Percentiles rank a stretch among this genome's conserved stretches.
phyloP scores from a whole-genome alignment of 2,888 invertebrate genomes.

The Anticlea derivata region DNA sequence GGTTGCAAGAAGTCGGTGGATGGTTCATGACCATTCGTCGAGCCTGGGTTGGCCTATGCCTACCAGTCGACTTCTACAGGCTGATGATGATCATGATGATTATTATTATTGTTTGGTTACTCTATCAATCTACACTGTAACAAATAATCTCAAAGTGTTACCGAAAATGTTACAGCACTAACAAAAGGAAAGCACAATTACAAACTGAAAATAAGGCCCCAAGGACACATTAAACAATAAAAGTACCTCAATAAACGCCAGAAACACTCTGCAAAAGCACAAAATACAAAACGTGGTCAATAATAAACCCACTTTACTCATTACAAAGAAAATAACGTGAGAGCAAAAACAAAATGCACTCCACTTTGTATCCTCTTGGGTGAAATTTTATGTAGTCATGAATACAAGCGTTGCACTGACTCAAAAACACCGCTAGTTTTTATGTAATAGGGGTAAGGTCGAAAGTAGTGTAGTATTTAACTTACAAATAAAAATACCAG shows the following conservation, averaged over 20 bases:
- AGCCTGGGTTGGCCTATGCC: no score
- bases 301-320: conserved; percentile 40
- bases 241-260: not conserved
- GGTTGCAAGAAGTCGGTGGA: no score
- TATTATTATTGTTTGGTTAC: no score
- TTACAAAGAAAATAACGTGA: conserved; percentile 39
- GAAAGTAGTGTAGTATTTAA: conserved; percentile 5
- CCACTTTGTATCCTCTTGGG: conserved; percentile 39
- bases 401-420: conserved; percentile 36
- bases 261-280: conserved; percentile 9
- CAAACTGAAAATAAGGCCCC: not conserved
- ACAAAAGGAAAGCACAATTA: not conserved
- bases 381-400: conserved; percentile 39
- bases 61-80: no score
- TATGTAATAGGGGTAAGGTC: conserved; percentile 16
- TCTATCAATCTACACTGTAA: no score
- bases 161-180: not conserved
- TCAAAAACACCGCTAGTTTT: conserved; percentile 29
- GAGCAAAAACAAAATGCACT: conserved; percentile 42
- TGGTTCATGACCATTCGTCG: no score
- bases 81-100: no score
- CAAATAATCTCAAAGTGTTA: no score
- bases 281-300: conserved; percentile 32
- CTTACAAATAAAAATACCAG: conserved; percentile 7
- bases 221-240: not conserved